Evolutionary conservation across 2,888 invertebrate genomes (phyloP).

Genomic region (Synergus laeviventris): DNA sequence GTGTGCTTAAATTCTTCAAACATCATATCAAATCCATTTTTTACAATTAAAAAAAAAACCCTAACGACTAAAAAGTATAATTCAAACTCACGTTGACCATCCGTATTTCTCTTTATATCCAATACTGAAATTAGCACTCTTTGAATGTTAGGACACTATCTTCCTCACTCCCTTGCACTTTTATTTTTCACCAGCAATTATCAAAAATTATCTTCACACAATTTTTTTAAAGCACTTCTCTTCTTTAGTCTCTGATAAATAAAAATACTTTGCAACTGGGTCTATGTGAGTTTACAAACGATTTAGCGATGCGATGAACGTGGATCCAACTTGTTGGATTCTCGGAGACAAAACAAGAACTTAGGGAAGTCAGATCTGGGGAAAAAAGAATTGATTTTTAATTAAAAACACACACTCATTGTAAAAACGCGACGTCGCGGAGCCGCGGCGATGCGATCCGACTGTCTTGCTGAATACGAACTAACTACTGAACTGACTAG

Average conservation of each 20-base stretch:
- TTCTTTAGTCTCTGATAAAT: background rate
- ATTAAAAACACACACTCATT: conserved; percentile 7
- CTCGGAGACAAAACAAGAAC: background rate
- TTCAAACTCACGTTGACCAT: conserved; percentile 30
- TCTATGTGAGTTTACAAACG: background rate
- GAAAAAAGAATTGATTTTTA: background rate
- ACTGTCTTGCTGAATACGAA: conserved; percentile 23
- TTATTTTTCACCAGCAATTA: background rate
- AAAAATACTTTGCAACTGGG: background rate
- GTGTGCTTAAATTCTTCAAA: too few species aligned
- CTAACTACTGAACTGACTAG: conserved; percentile 13
- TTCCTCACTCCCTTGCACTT: background rate
- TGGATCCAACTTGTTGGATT: background rate
- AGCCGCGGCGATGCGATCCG: conserved; percentile 10
- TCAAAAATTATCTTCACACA: background rate
- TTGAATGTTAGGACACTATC: background rate
- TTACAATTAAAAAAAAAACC: background rate
- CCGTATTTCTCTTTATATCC: conserved; percentile 22
- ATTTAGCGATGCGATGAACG: background rate
- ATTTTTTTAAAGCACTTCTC: conserved; percentile 1
- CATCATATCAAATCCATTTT: background rate
- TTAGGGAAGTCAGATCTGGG: background rate
- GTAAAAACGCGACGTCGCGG: background rate
- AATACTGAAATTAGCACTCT: conserved; percentile 2
- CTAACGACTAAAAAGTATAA: background rate